These are phyloP conservation scores for Mus spicilegus DNA, from an alignment of 2,113 vertebrate species.

Conservation along the genomic window DNA sequence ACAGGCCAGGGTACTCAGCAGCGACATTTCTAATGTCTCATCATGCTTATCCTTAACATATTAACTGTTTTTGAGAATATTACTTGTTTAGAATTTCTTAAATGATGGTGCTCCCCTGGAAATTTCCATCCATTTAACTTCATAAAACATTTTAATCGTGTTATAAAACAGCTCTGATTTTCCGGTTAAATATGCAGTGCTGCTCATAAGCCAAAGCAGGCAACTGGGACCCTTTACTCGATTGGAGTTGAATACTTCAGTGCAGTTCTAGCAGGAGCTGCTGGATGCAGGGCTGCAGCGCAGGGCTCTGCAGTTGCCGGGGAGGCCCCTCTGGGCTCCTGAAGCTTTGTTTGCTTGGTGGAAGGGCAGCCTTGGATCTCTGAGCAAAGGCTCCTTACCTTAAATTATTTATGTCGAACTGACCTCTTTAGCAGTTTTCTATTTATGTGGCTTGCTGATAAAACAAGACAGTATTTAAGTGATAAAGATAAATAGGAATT, in stretches of 20 bases:
- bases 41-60: constrained; percentile 23
- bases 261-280: constrained; percentile 65
- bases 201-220: constrained; percentile 43
- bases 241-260: constrained; percentile 72
- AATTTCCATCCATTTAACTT: constrained; percentile 58
- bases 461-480: constrained; percentile 56
- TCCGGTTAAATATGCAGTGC: constrained; percentile 46
- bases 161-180: constrained; percentile 58
- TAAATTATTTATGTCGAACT: constrained; percentile 56
- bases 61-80: constrained; percentile 54
- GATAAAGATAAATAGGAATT: constrained; percentile 49
- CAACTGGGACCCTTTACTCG: constrained; percentile 33
- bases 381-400: constrained; percentile 61
- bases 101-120: constrained; percentile 41
- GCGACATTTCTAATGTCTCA: constrained; percentile 13
- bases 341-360: constrained; percentile 56
- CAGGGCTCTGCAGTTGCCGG: constrained; percentile 73
- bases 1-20: not conserved
- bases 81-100: constrained; percentile 64
- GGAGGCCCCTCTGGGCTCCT: constrained; percentile 46
- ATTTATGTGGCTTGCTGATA: constrained; percentile 46
- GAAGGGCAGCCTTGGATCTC: constrained; percentile 59
- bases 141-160: constrained; percentile 47
- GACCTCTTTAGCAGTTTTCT: constrained; percentile 7
- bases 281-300: constrained; percentile 75